phyloP scores from a whole-genome alignment of 1,140 invertebrate species.

The Drosophila erecta region DNA sequence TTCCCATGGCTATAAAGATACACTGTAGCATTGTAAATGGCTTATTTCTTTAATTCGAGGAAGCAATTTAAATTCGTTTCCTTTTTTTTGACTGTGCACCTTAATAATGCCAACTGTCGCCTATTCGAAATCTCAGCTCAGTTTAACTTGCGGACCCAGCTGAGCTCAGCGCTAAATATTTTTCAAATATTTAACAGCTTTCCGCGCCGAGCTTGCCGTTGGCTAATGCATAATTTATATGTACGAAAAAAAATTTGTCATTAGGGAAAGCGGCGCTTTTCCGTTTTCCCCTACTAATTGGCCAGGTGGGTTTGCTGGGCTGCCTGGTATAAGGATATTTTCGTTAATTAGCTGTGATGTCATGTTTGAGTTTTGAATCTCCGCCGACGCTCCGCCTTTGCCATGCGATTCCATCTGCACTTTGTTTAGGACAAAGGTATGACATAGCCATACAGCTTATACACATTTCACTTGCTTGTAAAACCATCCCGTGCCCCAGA shows the following conservation, averaged over 20 bases:
- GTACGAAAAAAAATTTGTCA: constrained; percentile 69
- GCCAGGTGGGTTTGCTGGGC: constrained; percentile 55
- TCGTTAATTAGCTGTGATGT: constrained; percentile 78
- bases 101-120: constrained; percentile 33
- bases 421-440: constrained; percentile 65
- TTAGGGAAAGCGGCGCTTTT: constrained; percentile 53
- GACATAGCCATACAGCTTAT: constrained; percentile 41
- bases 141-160: constrained; percentile 34
- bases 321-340: constrained; percentile 44
- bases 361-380: constrained; percentile 54
- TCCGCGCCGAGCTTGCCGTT: constrained; percentile 18
- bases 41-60: too few species aligned
- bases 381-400: neutral
- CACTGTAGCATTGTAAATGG: too few species aligned
- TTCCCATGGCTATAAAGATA: too few species aligned
- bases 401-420: constrained; percentile 61
- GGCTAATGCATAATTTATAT: constrained; percentile 79
- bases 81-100: neutral
- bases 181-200: constrained; percentile 76
- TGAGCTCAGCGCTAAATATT: constrained; percentile 63
- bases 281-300: constrained; percentile 59
- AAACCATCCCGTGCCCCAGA: constrained; percentile 40
- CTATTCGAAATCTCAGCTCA: constrained; percentile 30
- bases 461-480: constrained; percentile 56
- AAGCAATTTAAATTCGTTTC: neutral